Percentiles rank a stretch among this genome's conserved stretches.
phyloP scores from a whole-genome alignment of 1,140 invertebrate genomes.

The Bombus ignitus region DNA sequence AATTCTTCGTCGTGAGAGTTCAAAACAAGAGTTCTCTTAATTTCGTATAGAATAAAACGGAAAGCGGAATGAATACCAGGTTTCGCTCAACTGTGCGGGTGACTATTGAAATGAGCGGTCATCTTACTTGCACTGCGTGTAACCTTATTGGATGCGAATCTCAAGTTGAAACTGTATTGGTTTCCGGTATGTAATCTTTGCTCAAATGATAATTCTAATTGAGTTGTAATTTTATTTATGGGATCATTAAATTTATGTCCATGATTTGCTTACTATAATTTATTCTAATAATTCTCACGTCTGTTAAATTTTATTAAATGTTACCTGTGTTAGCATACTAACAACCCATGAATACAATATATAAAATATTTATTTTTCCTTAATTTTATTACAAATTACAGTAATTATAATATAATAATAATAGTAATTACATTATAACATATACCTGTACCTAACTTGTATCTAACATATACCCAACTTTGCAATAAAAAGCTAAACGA shows the following conservation, averaged over 20 bases:
- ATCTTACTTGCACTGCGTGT: constrained; percentile 69
- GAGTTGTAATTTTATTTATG: background rate
- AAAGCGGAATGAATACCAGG: background rate
- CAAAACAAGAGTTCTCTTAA: background rate
- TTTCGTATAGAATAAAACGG: constrained; percentile 36
- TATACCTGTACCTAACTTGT: too few relatives aligned
- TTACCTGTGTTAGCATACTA: too few relatives aligned
- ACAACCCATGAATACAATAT: too few relatives aligned
- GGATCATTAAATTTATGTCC: background rate
- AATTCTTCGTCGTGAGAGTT: background rate
- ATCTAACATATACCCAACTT: too few relatives aligned
- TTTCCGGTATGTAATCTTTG: constrained; percentile 68
- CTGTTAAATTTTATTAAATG: too few relatives aligned
- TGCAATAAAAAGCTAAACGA: too few relatives aligned
- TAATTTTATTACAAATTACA: too few relatives aligned
- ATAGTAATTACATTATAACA: too few relatives aligned
- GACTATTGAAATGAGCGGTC: constrained; percentile 63
- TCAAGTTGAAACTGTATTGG: constrained; percentile 60
- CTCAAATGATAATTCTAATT: background rate
- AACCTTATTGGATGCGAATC: constrained; percentile 69
- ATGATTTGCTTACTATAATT: too few relatives aligned
- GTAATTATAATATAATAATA: too few relatives aligned
- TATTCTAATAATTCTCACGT: too few relatives aligned
- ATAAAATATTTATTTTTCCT: too few relatives aligned
- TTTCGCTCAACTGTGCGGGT: constrained; percentile 51